phyloP scores from a whole-genome alignment of 2,113 vertebrate genomes.

The Leptobrachium leishanense region DNA sequence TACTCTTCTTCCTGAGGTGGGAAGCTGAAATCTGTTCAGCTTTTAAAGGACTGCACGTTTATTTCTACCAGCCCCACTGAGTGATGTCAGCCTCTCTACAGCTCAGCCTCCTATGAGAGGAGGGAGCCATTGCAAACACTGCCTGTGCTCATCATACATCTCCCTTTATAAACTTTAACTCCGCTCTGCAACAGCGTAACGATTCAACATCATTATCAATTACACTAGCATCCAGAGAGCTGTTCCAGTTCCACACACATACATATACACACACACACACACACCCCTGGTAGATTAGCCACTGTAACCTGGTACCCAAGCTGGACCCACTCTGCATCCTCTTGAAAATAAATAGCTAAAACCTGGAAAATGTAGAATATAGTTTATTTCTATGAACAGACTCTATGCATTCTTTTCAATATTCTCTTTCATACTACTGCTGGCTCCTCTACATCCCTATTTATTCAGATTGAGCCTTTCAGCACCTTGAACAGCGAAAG shows the following conservation, averaged over 20 bases:
- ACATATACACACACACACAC: background rate
- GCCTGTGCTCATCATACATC: conserved; percentile 2
- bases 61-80: conserved; percentile 25
- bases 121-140: conserved; percentile 10
- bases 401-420: no score
- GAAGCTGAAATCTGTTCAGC: conserved; percentile 29
- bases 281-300: background rate
- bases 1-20: conserved; percentile 5
- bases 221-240: conserved; percentile 8
- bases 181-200: background rate
- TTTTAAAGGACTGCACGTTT: conserved; percentile 43
- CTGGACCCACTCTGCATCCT: background rate
- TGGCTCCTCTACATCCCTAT: no score
- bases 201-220: background rate
- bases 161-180: conserved; percentile 21
- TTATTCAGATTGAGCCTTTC: background rate
- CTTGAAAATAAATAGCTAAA: no score
- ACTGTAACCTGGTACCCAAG: background rate
- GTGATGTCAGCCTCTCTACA: conserved; percentile 31
- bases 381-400: no score
- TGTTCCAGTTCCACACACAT: background rate
- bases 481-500: conserved; percentile 35
- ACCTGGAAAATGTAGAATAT: no score
- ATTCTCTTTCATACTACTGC: no score
- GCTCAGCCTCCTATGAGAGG: conserved; percentile 8